Conservation (phyloP, 2,888 invertebrate genomes). For the Proisotoma minuta region DNA sequence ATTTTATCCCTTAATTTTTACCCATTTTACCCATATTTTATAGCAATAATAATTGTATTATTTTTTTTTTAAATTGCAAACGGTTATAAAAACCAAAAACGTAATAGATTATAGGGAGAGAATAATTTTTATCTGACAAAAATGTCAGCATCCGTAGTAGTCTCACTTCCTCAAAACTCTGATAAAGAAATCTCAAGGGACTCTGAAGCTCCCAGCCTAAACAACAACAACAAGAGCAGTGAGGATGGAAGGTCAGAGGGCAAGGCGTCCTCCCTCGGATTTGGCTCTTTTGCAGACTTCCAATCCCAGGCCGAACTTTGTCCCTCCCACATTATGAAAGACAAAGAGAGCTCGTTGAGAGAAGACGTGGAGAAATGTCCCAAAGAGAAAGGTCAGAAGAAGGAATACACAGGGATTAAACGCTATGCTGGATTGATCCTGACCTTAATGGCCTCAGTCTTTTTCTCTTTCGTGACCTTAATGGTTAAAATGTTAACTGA, state of each 20-base stretch:
- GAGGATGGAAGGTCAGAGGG: neutral
- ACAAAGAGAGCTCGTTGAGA: neutral
- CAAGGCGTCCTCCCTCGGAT: neutral
- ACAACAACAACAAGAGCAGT: too few relatives aligned
- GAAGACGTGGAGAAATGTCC: neutral
- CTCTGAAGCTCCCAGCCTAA: too few relatives aligned
- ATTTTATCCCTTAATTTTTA: too few relatives aligned
- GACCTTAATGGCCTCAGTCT: conserved; percentile 34
- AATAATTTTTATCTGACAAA: too few relatives aligned
- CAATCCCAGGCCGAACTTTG: conserved; percentile 4
- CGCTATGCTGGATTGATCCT: conserved; percentile 38
- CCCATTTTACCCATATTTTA: too few relatives aligned
- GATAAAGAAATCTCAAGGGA: too few relatives aligned
- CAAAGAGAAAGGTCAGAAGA: neutral
- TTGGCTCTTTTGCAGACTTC: conserved; percentile 3
- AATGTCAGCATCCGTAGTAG: too few relatives aligned
- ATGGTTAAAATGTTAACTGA: conserved; percentile 33
- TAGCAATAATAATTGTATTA: too few relatives aligned
- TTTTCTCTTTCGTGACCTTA: conserved; percentile 36
- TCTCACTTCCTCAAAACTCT: too few relatives aligned
- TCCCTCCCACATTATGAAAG: neutral
- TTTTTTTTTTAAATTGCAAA: too few relatives aligned
- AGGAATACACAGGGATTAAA: conserved; percentile 31
- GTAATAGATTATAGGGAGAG: too few relatives aligned
- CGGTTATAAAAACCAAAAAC: too few relatives aligned